Evolutionary conservation across 2,888 invertebrate species (phyloP).

Genomic region (Acanthosepion pharaonis): DNA sequence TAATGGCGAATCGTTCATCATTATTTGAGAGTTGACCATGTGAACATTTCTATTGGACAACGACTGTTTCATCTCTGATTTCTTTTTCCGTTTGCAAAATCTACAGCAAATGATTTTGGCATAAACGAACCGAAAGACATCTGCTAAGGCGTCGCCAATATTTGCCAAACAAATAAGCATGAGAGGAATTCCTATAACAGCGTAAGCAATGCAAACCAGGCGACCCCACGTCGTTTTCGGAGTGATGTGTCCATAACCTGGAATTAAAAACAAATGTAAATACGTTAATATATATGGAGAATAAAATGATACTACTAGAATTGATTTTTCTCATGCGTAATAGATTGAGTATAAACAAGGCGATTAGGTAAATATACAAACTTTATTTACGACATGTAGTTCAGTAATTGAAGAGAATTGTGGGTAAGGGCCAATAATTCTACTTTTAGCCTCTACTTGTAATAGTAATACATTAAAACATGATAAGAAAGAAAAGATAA

Average conservation of each 20-base stretch:
- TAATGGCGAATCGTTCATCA: constrained; percentile 59
- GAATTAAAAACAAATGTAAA: constrained; percentile 48
- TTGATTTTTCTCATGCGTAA: not conserved
- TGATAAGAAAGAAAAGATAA: not conserved
- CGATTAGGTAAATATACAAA: too few relatives aligned
- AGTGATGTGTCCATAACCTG: constrained; percentile 74
- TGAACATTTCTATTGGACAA: constrained; percentile 55
- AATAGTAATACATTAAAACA: not conserved
- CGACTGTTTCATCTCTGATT: constrained; percentile 58
- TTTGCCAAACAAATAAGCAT: constrained; percentile 77
- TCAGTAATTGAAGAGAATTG: too few relatives aligned
- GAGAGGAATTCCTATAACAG: constrained; percentile 76
- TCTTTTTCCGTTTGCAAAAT: constrained; percentile 64
- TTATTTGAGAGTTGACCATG: constrained; percentile 53
- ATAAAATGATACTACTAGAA: not conserved
- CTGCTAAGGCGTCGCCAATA: constrained; percentile 77
- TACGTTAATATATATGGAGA: not conserved
- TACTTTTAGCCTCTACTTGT: too few relatives aligned
- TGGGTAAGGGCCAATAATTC: too few relatives aligned
- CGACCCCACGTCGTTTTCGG: constrained; percentile 75
- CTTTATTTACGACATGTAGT: too few relatives aligned
- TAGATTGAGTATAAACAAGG: too few relatives aligned
- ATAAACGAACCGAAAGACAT: constrained; percentile 76
- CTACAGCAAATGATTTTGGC: constrained; percentile 74
- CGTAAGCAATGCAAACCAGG: constrained; percentile 75